Evolutionary conservation across 2,797 vertebrate species (phyloP).

Genomic region (Hippopotamyrus pictus): DNA sequence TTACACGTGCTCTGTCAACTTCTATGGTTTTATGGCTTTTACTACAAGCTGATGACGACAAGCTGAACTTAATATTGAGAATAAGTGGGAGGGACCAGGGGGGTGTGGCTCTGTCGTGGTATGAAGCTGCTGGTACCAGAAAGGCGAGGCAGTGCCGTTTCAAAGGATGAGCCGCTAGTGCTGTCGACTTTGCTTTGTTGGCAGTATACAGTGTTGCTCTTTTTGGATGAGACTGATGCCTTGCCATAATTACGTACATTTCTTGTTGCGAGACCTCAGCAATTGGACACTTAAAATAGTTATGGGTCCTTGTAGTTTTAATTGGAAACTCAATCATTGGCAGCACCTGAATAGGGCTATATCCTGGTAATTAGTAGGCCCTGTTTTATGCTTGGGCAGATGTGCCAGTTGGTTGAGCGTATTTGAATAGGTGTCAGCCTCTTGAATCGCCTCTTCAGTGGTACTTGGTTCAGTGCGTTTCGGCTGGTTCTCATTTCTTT

Average conservation of each 20-base stretch:
- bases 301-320: neutral
- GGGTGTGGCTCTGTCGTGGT: neutral
- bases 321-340: neutral
- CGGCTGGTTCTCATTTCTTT: neutral
- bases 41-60: slow-evolving; percentile 54
- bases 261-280: neutral
- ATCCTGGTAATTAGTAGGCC: neutral
- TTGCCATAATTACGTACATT: neutral
- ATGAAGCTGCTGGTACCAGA: neutral
- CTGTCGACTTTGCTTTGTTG: neutral
- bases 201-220: neutral
- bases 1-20: neutral
- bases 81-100: neutral
- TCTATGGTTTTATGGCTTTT: slow-evolving; percentile 37
- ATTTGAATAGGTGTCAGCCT: neutral
- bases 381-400: neutral
- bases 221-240: neutral
- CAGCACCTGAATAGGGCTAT: neutral
- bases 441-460: neutral
- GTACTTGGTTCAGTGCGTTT: neutral
- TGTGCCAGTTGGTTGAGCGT: neutral
- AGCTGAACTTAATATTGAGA: neutral
- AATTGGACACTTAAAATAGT: neutral
- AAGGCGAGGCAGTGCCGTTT: neutral
- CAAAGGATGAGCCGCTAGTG: neutral